Percentiles rank a stretch among this genome's conserved stretches.
phyloP scores from a whole-genome alignment of 2,888 invertebrate species.

The Thereva nobilitata region DNA sequence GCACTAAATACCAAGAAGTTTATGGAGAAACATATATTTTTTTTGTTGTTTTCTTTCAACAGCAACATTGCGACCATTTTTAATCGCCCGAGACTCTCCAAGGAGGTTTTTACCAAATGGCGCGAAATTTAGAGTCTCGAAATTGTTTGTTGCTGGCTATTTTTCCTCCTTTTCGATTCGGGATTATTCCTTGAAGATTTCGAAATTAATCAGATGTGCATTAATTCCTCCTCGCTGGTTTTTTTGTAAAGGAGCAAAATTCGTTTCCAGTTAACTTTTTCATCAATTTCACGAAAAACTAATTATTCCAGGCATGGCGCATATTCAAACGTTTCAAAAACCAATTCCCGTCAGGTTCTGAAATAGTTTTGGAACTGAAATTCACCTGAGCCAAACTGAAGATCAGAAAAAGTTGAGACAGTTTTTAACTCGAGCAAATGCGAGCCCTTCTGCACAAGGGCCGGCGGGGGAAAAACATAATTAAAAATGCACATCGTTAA shows the following conservation, averaged over 20 bases:
- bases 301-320: conserved; percentile 34
- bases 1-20: conserved; percentile 11
- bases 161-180: conserved; percentile 14
- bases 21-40: neutral
- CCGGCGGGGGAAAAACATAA: conserved; percentile 34
- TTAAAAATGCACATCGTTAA: conserved; percentile 42
- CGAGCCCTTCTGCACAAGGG: conserved; percentile 4
- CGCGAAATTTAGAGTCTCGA: conserved; percentile 23
- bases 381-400: neutral
- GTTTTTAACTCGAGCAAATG: conserved; percentile 15
- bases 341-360: conserved; percentile 26
- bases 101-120: conserved; percentile 11
- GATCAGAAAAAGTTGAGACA: neutral
- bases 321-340: conserved; percentile 24
- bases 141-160: conserved; percentile 10
- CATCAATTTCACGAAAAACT: conserved; percentile 22
- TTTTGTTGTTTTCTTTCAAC: neutral
- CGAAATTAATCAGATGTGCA: conserved; percentile 22
- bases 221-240: conserved; percentile 18
- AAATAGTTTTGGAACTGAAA: conserved; percentile 34
- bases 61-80: too few relatives aligned
- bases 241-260: conserved; percentile 6
- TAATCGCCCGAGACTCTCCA: too few relatives aligned
- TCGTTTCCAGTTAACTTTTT: too few relatives aligned
- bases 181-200: conserved; percentile 6